Conservation (phyloP, 2,797 vertebrate genomes). For the Pangasius krempfi region DNA sequence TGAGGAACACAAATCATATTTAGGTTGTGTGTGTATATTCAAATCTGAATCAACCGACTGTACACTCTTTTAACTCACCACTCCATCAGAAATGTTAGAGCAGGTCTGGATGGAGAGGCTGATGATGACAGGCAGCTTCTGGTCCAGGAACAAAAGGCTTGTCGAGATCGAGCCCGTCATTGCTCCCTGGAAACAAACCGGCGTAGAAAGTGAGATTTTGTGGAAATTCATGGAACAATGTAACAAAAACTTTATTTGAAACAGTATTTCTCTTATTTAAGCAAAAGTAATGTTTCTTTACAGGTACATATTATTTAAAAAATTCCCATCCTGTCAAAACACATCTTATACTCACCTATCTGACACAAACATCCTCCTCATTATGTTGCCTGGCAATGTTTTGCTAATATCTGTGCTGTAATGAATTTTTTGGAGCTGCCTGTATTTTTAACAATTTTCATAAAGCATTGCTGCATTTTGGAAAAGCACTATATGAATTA, state of each 20-base stretch:
- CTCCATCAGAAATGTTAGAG: constrained; percentile 68
- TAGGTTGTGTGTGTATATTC: background rate
- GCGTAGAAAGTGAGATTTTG: constrained; percentile 83
- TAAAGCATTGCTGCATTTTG: background rate
- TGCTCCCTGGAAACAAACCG: constrained; percentile 84
- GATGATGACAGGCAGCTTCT: constrained; percentile 77
- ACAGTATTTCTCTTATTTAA: background rate
- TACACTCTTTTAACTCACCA: constrained; percentile 71
- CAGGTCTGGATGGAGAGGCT: constrained; percentile 71
- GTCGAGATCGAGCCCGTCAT: constrained; percentile 77
- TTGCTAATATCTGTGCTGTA: background rate
- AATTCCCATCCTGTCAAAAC: background rate
- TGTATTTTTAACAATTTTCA: background rate
- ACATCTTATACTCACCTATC: background rate
- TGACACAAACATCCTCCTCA: background rate
- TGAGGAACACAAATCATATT: no score
- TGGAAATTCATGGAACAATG: background rate
- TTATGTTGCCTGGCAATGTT: background rate
- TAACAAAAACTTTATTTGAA: background rate
- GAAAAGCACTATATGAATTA: background rate
- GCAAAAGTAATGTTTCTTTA: background rate
- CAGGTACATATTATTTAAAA: background rate
- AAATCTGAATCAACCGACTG: background rate
- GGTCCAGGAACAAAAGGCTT: constrained; percentile 82
- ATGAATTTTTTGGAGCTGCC: background rate